Base-by-base conservation (phyloP, 2,888 invertebrate species). In the Hydrotaea diabolus region DNA sequence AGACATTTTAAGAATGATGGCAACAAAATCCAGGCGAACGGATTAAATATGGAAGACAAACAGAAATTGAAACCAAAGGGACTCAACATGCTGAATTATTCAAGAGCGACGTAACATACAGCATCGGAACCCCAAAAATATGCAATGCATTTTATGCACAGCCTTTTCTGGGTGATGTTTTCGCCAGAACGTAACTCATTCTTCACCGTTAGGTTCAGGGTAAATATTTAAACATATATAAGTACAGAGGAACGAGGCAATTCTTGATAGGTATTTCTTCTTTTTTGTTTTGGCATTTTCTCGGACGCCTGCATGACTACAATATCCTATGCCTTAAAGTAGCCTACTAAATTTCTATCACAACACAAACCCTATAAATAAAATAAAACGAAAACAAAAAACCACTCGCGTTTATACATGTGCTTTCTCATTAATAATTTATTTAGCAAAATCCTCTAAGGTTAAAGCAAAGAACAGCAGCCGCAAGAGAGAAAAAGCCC, bases 391-490 rank as follows among this genome's bases (percentile, higher is more conserved):
- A 21, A 21, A 21, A 19, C 55, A 55, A 55, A 21, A 55, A 55
- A 55, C 19, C 55, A 55, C 9, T 7, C 55, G 21, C 55, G 5
- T 21, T 5, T 55, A 21, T 55, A 8, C 23, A 55, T 19, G 21
- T 21, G 55, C 9, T 55, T 4, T 15, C 55, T 55, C 55, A 55
- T 55, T 55, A 55, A 55, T 55, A 21, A 55, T 55, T 55, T 55
- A 55, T 55, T 55, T 21, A 55, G 5, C 23, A 21, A n/a, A 21
- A 55, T 55, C 19, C 55, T 55, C 21, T 55, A 21, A 55, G 21
- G 21, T 21, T 19, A 21, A 21, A 55, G 9, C 21, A 17, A 17
- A 4, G 1, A 53, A 53, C 7, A 17, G 2, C 19, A 19, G 36
- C 8, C 36, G 36, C 36, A 36, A 36, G 5, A 36, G 3, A 3